phyloP scores from a whole-genome alignment of 2,888 invertebrate genomes.

The Barypeithes pellucidus region DNA sequence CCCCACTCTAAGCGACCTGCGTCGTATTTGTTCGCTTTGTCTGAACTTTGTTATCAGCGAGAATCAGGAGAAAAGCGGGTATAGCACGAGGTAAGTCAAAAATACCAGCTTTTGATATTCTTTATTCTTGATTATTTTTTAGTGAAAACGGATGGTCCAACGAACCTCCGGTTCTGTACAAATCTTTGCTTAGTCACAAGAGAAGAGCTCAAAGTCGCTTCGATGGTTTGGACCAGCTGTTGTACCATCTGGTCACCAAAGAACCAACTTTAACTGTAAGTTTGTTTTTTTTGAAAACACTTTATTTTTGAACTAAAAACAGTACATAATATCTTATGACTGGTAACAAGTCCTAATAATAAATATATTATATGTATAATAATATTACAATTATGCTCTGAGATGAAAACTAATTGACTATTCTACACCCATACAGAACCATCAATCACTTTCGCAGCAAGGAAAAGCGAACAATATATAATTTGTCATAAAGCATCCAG shows the following conservation, averaged over 20 bases:
- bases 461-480: too few relatives aligned
- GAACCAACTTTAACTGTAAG: conserved; percentile 62
- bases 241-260: conserved; percentile 64
- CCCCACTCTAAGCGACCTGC: conserved; percentile 58
- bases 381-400: too few relatives aligned
- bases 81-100: conserved; percentile 19
- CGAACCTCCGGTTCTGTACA: conserved; percentile 63
- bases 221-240: conserved; percentile 66
- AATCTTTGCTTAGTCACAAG: conserved; percentile 66
- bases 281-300: not conserved
- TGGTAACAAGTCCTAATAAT: too few relatives aligned
- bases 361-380: too few relatives aligned
- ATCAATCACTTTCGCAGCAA: too few relatives aligned
- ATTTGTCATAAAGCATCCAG: too few relatives aligned
- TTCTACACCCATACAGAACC: too few relatives aligned
- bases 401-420: too few relatives aligned
- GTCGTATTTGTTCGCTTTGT: conserved; percentile 63
- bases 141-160: conserved; percentile 67
- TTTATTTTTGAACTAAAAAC: too few relatives aligned
- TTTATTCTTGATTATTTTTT: conserved; percentile 16
- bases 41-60: conserved; percentile 63
- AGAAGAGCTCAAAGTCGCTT: conserved; percentile 64
- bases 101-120: not conserved
- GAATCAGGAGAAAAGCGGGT: conserved; percentile 32
- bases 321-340: too few relatives aligned